A percentile compares a stretch with the other conserved stretches of the same genome.
These are phyloP conservation scores for Urocynchramus pylzowi DNA, from an alignment of 2,113 vertebrate species.

Conservation along the genomic window DNA sequence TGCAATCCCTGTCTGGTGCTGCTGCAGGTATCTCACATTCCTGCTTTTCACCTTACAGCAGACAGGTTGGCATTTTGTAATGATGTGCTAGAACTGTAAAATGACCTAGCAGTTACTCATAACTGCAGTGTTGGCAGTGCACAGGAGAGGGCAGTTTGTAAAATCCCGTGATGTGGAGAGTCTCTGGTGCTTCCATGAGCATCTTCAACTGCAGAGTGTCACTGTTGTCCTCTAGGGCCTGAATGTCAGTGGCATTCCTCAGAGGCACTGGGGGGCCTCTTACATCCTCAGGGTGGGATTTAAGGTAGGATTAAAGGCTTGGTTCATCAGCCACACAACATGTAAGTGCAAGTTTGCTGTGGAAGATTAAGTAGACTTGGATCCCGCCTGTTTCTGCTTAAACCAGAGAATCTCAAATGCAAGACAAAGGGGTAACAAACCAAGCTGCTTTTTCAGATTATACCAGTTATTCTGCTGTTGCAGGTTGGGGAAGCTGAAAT, in stretches of 20 bases:
- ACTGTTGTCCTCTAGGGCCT: neutral
- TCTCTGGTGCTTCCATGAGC: neutral
- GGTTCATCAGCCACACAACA: neutral
- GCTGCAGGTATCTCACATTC: neutral
- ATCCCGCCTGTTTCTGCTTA: neutral
- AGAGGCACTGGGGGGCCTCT: neutral
- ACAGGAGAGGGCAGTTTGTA: neutral
- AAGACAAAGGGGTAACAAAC: neutral
- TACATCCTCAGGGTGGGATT: neutral
- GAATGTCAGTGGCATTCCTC: neutral
- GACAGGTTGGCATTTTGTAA: neutral
- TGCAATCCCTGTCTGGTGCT: too few species aligned
- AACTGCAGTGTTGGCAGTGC: neutral
- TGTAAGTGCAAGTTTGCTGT: neutral
- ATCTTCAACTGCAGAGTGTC: neutral
- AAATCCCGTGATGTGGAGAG: neutral
- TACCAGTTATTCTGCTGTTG: neutral
- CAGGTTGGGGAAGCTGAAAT: neutral
- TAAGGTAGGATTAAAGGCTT: neutral
- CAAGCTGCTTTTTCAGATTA: neutral
- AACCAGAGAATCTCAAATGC: neutral
- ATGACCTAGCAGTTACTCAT: neutral
- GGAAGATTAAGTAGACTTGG: neutral
- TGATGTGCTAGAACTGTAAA: neutral
- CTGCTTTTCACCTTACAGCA: neutral